A percentile compares a stretch with the other conserved stretches of the same genome.
Evolutionary conservation across 2,888 invertebrate species (phyloP).

Genomic region (Ophion slaviceki): DNA sequence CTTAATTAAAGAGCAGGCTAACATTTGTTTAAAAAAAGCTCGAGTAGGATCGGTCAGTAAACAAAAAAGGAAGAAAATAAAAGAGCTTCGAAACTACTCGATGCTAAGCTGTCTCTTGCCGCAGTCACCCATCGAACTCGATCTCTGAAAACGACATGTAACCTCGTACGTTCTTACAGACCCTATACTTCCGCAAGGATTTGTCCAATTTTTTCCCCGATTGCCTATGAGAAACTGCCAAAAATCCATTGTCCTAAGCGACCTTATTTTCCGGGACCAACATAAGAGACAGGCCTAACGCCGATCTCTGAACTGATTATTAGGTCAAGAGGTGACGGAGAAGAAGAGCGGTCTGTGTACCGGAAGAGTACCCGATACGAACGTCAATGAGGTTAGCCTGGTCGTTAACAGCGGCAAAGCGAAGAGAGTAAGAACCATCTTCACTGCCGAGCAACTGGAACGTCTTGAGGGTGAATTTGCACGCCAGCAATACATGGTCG

Average conservation of each 20-base stretch:
- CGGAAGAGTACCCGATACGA: slow-evolving; percentile 39
- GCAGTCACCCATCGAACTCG: not conserved
- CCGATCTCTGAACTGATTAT: slow-evolving; percentile 52
- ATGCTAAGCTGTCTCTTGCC: slow-evolving; percentile 37
- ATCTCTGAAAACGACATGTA: slow-evolving; percentile 24
- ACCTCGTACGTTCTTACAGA: slow-evolving; percentile 16
- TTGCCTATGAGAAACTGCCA: not conserved
- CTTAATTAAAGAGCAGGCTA: not conserved
- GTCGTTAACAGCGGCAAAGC: slow-evolving; percentile 85
- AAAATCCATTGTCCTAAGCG: not conserved
- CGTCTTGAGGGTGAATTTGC: slow-evolving; percentile 97
- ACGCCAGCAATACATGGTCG: slow-evolving; percentile 98
- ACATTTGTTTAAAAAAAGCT: not conserved
- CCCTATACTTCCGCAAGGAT: not conserved
- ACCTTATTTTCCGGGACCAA: not conserved
- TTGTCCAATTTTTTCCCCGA: not conserved
- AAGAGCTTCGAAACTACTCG: slow-evolving; percentile 18
- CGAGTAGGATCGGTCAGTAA: not conserved
- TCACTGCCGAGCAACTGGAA: slow-evolving; percentile 98
- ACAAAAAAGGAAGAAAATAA: slow-evolving; percentile 12
- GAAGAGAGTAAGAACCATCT: slow-evolving; percentile 97
- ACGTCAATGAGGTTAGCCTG: slow-evolving; percentile 68
- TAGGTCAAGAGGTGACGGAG: slow-evolving; percentile 81
- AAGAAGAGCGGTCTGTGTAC: slow-evolving; percentile 82
- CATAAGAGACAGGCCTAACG: not conserved